phyloP scores from a whole-genome alignment of 2,113 vertebrate genomes.

The Pachycephala philippinensis region DNA sequence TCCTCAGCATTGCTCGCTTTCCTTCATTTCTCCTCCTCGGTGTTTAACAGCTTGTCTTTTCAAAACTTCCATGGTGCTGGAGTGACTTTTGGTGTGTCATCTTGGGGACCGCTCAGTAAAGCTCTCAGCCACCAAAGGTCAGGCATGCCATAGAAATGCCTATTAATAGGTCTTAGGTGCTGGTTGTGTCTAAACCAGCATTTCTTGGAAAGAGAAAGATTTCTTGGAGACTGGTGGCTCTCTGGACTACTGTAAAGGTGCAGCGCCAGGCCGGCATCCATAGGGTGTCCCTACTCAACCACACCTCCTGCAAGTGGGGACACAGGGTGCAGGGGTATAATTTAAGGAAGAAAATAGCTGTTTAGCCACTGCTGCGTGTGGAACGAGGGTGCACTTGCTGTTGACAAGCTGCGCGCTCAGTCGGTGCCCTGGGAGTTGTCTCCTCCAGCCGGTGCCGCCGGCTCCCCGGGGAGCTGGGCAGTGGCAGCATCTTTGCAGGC shows the following conservation, averaged over 20 bases:
- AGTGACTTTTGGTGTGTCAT: not conserved
- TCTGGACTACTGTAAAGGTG: rapidly evolving
- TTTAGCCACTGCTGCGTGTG: rapidly evolving
- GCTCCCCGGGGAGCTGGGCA: not conserved
- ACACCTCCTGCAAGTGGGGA: not conserved
- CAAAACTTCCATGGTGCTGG: not conserved
- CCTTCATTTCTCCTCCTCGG: not conserved
- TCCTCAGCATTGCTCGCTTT: rapidly evolving
- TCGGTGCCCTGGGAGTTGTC: not conserved
- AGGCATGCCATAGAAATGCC: not conserved
- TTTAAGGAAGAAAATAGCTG: not conserved
- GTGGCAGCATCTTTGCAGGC: not conserved
- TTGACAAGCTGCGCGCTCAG: rapidly evolving
- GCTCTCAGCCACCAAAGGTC: not conserved
- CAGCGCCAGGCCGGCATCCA: not conserved
- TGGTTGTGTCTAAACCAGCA: not conserved
- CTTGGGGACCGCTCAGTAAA: not conserved
- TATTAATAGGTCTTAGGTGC: not conserved
- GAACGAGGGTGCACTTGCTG: not conserved
- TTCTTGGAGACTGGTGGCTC: not conserved
- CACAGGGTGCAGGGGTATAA: rapidly evolving
- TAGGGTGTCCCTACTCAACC: not conserved
- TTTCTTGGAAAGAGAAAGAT: not conserved
- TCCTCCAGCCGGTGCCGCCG: not conserved
- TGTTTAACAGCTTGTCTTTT: not conserved